Percentiles rank a stretch among this genome's conserved stretches.
Evolutionary conservation across 2,113 vertebrate genomes (phyloP).

Genomic region (Parus major): DNA sequence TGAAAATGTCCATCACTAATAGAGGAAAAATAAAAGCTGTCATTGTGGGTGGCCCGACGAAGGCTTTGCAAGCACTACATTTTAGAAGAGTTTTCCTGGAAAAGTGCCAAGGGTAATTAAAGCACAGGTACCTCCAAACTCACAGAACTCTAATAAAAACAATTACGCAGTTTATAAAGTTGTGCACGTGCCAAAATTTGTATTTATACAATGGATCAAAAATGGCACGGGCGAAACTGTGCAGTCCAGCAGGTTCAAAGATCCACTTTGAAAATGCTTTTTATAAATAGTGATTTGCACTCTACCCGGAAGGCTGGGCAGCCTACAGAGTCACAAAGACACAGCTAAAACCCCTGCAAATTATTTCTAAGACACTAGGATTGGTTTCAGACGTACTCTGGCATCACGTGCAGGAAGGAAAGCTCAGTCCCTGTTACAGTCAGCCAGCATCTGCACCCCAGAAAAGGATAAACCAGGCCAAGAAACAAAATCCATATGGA

Average conservation of each 20-base stretch:
- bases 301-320: background rate
- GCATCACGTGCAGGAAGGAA: slow-evolving; percentile 28
- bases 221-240: slow-evolving; percentile 16
- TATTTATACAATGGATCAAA: slow-evolving; percentile 60
- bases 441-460: slow-evolving; percentile 56
- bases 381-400: slow-evolving; percentile 43
- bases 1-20: slow-evolving; percentile 65
- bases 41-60: slow-evolving; percentile 66
- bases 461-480: slow-evolving; percentile 48
- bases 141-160: slow-evolving; percentile 70
- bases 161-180: slow-evolving; percentile 58
- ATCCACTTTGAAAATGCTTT: slow-evolving; percentile 47
- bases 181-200: slow-evolving; percentile 49
- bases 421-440: slow-evolving; percentile 8
- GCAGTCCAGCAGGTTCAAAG: slow-evolving; percentile 50
- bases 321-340: slow-evolving; percentile 5
- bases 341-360: slow-evolving; percentile 34
- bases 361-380: slow-evolving; percentile 25
- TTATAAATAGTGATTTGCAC: slow-evolving; percentile 11
- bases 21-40: slow-evolving; percentile 59
- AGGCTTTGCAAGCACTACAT: slow-evolving; percentile 48
- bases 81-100: slow-evolving; percentile 69
- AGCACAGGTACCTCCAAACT: slow-evolving; percentile 72
- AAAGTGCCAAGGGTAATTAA: slow-evolving; percentile 58
- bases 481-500: slow-evolving; percentile 42